Percentiles rank a stretch among this genome's conserved stretches.
These are phyloP conservation scores for Semicossyphus pulcher DNA, from an alignment of 2,113 vertebrate genomes.

Conservation along the genomic window DNA sequence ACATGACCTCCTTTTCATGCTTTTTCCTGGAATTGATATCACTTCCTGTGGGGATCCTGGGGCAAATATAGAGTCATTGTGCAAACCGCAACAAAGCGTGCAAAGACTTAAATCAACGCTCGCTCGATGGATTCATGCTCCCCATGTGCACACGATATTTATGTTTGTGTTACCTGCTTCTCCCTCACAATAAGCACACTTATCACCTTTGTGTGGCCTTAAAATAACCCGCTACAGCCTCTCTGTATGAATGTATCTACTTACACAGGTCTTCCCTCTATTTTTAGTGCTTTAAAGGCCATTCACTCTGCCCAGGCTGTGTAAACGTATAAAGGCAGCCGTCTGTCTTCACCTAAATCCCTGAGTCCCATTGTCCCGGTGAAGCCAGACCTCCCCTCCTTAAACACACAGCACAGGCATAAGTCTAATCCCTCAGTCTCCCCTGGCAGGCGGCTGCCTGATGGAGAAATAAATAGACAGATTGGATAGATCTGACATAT, in stretches of 20 bases:
- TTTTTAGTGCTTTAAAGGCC: conserved; percentile 37
- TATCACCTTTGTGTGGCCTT: background rate
- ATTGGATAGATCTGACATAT: conserved; percentile 26
- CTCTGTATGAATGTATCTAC: conserved; percentile 3
- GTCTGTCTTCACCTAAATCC: conserved; percentile 59
- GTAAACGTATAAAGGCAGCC: conserved; percentile 40
- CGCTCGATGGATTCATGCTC: conserved; percentile 25
- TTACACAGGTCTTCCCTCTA: conserved; percentile 37
- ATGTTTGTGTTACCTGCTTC: conserved; percentile 35
- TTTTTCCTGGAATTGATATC: conserved; percentile 73
- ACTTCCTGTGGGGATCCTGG: conserved; percentile 54
- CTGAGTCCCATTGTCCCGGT: conserved; percentile 28
- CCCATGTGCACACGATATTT: background rate
- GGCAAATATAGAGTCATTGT: conserved; percentile 55
- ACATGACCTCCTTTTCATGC: conserved; percentile 58
- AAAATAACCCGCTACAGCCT: conserved; percentile 10
- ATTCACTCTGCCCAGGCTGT: conserved; percentile 36
- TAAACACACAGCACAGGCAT: conserved; percentile 57
- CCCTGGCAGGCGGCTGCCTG: conserved; percentile 21
- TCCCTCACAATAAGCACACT: conserved; percentile 22
- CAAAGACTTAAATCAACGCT: conserved; percentile 27
- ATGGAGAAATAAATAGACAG: conserved; percentile 58
- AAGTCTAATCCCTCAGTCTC: conserved; percentile 48
- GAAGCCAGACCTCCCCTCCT: conserved; percentile 52
- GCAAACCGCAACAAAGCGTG: conserved; percentile 27